Conservation (phyloP, 2,113 vertebrate genomes). For the Saccopteryx bilineata region DNA sequence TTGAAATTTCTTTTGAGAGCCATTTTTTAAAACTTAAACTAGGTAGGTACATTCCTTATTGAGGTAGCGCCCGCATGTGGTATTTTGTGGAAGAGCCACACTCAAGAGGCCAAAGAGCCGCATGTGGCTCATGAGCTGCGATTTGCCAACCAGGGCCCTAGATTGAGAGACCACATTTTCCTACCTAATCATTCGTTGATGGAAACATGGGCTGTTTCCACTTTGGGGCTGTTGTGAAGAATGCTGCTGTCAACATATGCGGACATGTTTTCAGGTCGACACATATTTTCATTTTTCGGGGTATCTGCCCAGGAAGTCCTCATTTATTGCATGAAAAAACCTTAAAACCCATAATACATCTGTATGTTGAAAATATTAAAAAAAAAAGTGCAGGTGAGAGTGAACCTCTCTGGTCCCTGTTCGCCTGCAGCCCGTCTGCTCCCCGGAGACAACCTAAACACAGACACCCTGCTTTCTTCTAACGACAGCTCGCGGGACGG, state of each 20-base stretch:
- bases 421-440: neutral
- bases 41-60: too few species aligned
- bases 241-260: fast-evolving
- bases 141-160: too few species aligned
- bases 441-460: neutral
- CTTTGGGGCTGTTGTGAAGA: neutral
- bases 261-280: neutral
- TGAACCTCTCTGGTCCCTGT: neutral
- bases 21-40: too few species aligned
- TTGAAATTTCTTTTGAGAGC: too few species aligned
- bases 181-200: neutral
- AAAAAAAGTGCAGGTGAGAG: neutral
- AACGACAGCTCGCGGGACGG: neutral
- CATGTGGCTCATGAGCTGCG: too few species aligned
- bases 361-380: neutral
- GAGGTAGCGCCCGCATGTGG: too few species aligned
- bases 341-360: neutral
- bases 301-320: neutral
- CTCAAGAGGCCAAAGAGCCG: too few species aligned
- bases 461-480: too few species aligned
- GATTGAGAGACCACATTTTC: fast-evolving
- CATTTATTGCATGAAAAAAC: conserved; percentile 7
- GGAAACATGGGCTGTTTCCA: neutral
- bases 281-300: neutral
- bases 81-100: too few species aligned